Evolutionary conservation across 2,888 invertebrate genomes (phyloP).

Genomic region (Drosophila flavopinicola): DNA sequence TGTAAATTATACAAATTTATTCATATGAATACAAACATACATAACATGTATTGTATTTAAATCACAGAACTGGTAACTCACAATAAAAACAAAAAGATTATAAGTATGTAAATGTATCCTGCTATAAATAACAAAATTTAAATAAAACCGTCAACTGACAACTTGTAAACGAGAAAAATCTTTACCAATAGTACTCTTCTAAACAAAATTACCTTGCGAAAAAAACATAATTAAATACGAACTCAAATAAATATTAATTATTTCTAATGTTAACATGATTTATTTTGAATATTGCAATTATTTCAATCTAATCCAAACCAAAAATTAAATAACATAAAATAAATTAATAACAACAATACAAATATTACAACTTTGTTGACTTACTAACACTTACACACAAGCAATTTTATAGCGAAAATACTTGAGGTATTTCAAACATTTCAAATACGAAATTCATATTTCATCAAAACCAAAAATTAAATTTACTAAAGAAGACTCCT

Average conservation of each 20-base stretch:
- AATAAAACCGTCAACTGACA: conserved; percentile 34
- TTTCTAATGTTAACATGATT: conserved; percentile 38
- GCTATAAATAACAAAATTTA: conserved; percentile 77
- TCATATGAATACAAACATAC: conserved; percentile 39
- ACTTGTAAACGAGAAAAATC: conserved; percentile 26
- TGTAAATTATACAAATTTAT: conserved; percentile 56
- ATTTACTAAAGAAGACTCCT: conserved; percentile 53
- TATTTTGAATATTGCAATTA: conserved; percentile 51
- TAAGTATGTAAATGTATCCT: conserved; percentile 56
- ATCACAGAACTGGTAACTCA: conserved; percentile 75
- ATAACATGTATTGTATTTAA: conserved; percentile 61
- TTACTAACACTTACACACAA: conserved; percentile 44
- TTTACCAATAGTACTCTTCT: conserved; percentile 50
- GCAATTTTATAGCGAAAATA: conserved; percentile 51
- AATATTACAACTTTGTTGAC: conserved; percentile 63
- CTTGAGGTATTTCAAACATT: conserved; percentile 29
- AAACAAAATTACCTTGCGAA: conserved; percentile 34
- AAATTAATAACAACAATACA: conserved; percentile 46
- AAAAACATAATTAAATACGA: conserved; percentile 7
- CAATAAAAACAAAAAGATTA: conserved; percentile 50
- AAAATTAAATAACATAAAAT: conserved; percentile 20
- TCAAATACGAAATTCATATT: conserved; percentile 26
- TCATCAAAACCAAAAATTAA: conserved; percentile 29
- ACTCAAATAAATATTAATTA: conserved; percentile 13
- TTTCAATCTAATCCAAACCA: conserved; percentile 47